Percentiles rank a stretch among this genome's conserved stretches.
These are phyloP conservation scores for Phrynosoma blainvillii DNA, from an alignment of 2,113 vertebrate genomes.

Conservation along the genomic window DNA sequence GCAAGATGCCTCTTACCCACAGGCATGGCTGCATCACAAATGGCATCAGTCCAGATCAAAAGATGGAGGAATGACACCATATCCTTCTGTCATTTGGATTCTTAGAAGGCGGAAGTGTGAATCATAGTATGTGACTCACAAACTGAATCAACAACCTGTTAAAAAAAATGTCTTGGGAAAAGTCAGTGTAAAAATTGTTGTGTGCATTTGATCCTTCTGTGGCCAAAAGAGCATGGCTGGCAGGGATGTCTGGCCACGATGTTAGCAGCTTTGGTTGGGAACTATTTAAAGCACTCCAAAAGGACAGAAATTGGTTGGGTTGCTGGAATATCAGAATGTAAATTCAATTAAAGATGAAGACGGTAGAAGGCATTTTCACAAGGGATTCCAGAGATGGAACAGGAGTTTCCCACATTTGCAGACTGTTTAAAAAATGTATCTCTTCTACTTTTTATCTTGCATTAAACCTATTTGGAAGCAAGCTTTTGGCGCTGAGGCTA, in stretches of 20 bases:
- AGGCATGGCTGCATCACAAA: not conserved
- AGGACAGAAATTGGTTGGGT: not conserved
- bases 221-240: not conserved
- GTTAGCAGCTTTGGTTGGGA: too few species aligned
- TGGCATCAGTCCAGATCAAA: not conserved
- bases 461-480: not conserved
- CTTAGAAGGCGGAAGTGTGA: not conserved
- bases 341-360: not conserved
- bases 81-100: not conserved
- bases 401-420: not conserved
- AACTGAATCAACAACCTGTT: not conserved
- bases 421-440: not conserved
- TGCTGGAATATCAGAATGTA: not conserved
- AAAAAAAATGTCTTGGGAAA: not conserved
- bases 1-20: not conserved
- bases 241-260: too few species aligned
- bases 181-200: not conserved
- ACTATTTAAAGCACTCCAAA: not conserved
- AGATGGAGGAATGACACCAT: not conserved
- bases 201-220: not conserved
- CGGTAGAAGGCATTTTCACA: not conserved
- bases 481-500: not conserved
- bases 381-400: not conserved
- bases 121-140: not conserved
- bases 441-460: not conserved